A percentile compares a stretch with the other conserved stretches of the same genome.
Evolutionary conservation across 2,888 invertebrate genomes (phyloP).

Genomic region (Metallyticus violacea): DNA sequence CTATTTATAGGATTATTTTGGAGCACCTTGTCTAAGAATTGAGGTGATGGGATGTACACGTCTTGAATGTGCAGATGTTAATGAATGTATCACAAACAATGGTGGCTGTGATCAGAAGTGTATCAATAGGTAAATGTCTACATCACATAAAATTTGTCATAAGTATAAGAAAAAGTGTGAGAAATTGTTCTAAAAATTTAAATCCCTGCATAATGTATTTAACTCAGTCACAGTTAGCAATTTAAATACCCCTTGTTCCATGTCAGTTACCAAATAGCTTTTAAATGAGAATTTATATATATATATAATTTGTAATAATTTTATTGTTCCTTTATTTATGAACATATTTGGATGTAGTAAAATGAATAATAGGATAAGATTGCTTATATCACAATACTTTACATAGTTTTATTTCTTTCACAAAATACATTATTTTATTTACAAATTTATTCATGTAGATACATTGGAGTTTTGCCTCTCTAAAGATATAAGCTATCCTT

Average conservation of each 20-base stretch:
- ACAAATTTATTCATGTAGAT: too few relatives aligned
- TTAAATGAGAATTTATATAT: neutral
- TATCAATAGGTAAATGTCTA: conserved; percentile 61
- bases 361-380: too few relatives aligned
- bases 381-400: too few relatives aligned
- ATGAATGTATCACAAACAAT: conserved; percentile 81
- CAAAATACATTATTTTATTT: too few relatives aligned
- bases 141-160: neutral
- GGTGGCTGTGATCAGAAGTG: conserved; percentile 94
- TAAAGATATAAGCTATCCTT: too few relatives aligned
- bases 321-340: too few relatives aligned
- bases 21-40: conserved; percentile 83
- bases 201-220: neutral
- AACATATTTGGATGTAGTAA: too few relatives aligned
- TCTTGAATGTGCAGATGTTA: conserved; percentile 83
- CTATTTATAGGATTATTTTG: conserved; percentile 68
- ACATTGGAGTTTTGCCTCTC: too few relatives aligned
- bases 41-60: conserved; percentile 92
- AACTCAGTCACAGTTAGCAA: neutral
- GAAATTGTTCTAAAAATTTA: neutral
- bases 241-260: neutral
- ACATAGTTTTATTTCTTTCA: too few relatives aligned
- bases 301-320: neutral
- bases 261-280: too few relatives aligned
- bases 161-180: neutral